phyloP scores from a whole-genome alignment of 2,797 vertebrate species.

The Oceanodroma leucorhoa region DNA sequence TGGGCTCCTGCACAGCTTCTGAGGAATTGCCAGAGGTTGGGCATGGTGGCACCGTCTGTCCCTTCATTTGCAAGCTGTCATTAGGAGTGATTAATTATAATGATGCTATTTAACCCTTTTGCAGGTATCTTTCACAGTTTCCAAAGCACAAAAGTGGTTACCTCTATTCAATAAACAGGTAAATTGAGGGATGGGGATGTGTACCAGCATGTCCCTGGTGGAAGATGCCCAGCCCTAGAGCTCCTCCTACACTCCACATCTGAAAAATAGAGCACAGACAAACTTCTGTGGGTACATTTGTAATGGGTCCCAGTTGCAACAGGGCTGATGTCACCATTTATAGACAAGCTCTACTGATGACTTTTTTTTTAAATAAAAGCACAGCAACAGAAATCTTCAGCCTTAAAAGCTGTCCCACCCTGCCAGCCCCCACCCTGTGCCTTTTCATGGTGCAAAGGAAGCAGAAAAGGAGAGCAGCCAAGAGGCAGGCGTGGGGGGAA shows the following conservation, averaged over 20 bases:
- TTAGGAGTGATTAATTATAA: not conserved
- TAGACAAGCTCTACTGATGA: not conserved
- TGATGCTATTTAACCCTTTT: not conserved
- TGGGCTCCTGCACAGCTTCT: not conserved
- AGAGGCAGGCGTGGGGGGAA: not conserved
- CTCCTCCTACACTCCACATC: not conserved
- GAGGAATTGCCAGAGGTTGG: not conserved
- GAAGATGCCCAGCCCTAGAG: not conserved
- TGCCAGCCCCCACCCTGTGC: too few relatives aligned
- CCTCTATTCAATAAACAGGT: fast-evolving
- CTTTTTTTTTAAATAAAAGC: not conserved
- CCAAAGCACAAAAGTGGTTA: not conserved
- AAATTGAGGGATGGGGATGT: not conserved
- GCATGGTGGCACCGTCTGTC: not conserved
- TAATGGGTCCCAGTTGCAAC: not conserved
- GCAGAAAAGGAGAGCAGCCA: not conserved
- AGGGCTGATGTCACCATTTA: not conserved
- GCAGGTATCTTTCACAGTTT: not conserved
- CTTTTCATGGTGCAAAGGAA: not conserved
- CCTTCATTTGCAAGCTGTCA: not conserved
- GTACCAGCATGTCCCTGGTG: too few relatives aligned
- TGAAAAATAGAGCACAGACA: not conserved
- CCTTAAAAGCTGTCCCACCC: not conserved
- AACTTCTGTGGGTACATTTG: not conserved
- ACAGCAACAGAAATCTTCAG: not conserved